Percentiles rank a stretch among this genome's conserved stretches.
phyloP scores from a whole-genome alignment of 2,113 vertebrate genomes.

The Rhinopomastus cyanomelas region DNA sequence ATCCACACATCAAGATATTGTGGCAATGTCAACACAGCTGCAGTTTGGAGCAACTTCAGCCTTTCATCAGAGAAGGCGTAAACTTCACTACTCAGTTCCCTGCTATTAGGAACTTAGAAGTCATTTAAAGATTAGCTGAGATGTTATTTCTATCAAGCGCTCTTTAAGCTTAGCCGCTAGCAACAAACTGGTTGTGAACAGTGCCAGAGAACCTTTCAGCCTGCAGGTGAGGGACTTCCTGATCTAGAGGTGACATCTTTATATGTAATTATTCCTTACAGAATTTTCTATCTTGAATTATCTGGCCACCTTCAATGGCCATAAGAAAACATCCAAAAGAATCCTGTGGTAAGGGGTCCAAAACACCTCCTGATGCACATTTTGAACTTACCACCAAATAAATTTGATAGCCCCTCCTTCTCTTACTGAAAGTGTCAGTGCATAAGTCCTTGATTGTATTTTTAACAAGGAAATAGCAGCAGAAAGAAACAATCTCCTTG shows the following conservation, averaged over 20 bases:
- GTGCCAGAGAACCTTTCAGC: not conserved
- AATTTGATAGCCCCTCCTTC: not conserved
- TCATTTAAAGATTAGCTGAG: slow-evolving; percentile 43
- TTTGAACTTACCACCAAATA: not conserved
- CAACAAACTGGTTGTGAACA: slow-evolving; percentile 26
- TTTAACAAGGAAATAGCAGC: not conserved
- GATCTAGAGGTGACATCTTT: not conserved
- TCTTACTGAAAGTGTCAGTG: not conserved
- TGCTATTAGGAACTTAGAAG: not conserved
- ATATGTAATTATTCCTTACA: not conserved
- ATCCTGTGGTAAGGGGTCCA: not conserved
- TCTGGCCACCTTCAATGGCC: not conserved
- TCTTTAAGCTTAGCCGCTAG: slow-evolving; percentile 2
- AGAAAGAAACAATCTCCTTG: not conserved
- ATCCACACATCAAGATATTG: not conserved
- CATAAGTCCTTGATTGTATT: not conserved
- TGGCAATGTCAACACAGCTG: not conserved
- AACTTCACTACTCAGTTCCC: not conserved
- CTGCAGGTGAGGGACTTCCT: not conserved
- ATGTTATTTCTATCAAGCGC: slow-evolving; percentile 27
- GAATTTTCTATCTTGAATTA: not conserved
- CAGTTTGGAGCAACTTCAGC: not conserved
- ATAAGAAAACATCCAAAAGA: too few relatives aligned
- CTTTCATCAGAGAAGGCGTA: not conserved
- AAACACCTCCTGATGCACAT: not conserved